phyloP scores from a whole-genome alignment of 2,888 invertebrate species.

The Tiliacea aurago region DNA sequence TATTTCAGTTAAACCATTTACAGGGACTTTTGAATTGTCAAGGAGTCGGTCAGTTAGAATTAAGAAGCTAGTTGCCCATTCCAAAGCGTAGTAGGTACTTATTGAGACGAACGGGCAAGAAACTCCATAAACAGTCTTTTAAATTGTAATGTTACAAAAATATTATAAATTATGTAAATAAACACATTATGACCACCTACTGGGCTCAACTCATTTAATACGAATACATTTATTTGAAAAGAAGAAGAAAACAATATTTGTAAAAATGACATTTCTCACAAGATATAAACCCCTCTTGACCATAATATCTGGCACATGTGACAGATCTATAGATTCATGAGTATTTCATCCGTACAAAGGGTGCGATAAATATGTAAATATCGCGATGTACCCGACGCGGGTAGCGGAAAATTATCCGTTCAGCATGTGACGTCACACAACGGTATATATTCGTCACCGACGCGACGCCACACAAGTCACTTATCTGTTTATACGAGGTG shows the following conservation, averaged over 20 bases:
- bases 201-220: not conserved
- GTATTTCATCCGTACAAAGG: not conserved
- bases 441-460: constrained; percentile 23
- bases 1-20: no score
- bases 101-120: no score
- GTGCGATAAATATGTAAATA: constrained; percentile 3
- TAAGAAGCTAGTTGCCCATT: no score
- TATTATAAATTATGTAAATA: not conserved
- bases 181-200: not conserved
- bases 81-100: no score
- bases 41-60: no score
- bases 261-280: not conserved
- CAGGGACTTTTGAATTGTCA: no score
- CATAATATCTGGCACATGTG: not conserved
- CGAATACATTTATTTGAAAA: not conserved
- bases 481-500: not conserved
- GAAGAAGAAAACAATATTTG: not conserved
- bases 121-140: no score
- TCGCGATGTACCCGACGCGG: constrained; percentile 33
- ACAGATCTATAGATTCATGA: not conserved
- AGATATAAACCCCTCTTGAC: not conserved
- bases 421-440: not conserved
- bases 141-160: no score
- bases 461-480: constrained; percentile 15
- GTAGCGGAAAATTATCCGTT: constrained; percentile 49